Base-by-base conservation (phyloP, 2,888 invertebrate genomes). In the Andrena fulva region DNA sequence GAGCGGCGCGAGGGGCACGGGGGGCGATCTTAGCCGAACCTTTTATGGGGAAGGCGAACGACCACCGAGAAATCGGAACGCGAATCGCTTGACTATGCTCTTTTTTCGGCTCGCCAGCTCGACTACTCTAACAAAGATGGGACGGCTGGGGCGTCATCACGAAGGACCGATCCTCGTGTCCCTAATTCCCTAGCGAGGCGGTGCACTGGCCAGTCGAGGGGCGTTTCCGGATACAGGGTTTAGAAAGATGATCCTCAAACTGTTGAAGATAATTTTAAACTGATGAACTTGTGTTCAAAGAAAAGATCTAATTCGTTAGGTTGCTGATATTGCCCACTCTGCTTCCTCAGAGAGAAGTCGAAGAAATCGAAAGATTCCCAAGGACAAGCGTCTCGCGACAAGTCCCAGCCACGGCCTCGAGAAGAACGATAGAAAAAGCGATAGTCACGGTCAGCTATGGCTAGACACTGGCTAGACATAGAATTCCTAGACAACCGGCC, bases 1-100 rank as follows among this genome's bases (percentile, higher is more conserved):
- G 10, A 8, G 56, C 7, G 33, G 6, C 52, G 4, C 56, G 68
- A 63, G 80, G 72, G 77, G 63, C 35, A 16, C 56, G 77, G 63
- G 77, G 85, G 80, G 68, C 82, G 87, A 85, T 90, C 87, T 91
- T 90, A 91, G 91, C 87, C 90, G 89, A 91, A 89, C 91, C 91
- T 91, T 91, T 91, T 91, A 91, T 89, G 91, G 91, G 89, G 84
- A 84, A 84, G 87, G 87, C 86, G 84, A 81, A 81, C 80, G 78
- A 80, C 82, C 85, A 75, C 56, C 83, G 85, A 85, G 82, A 85
- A 85, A 85, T 85, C 82, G 80, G 80, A 73, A 85, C 80, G 81
- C 75, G 81, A 81, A 84, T 76, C 84, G 79, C 62, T 85, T 35
- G 76, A 82, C 78, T 80, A 79, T 77, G 75, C 63, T 80, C 76